Evolutionary conservation across 2,113 vertebrate species (phyloP).

Genomic region (Empidonax traillii): DNA sequence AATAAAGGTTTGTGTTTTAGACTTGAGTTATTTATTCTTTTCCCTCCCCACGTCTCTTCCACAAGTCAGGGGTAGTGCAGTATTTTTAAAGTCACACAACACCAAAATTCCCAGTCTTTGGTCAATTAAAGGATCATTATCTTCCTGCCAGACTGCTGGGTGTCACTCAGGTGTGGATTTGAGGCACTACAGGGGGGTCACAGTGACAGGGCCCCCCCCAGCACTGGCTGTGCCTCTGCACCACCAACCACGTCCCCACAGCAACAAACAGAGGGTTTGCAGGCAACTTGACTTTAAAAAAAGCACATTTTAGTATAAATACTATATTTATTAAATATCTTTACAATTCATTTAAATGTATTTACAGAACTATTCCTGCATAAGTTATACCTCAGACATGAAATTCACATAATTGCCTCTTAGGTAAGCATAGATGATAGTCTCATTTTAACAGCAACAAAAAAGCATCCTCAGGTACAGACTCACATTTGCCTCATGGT

Average conservation of each 20-base stretch:
- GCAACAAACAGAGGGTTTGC: background rate
- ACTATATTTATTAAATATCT: constrained; percentile 96
- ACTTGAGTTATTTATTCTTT: accelerated
- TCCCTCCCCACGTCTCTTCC: background rate
- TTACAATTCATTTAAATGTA: constrained; percentile 89
- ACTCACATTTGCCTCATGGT: constrained; percentile 47
- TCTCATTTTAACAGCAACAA: constrained; percentile 71
- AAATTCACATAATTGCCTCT: constrained; percentile 77
- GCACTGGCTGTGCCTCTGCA: background rate
- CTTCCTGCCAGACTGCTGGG: background rate
- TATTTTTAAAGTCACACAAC: background rate
- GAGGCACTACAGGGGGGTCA: background rate
- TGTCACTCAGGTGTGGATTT: accelerated
- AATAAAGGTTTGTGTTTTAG: background rate
- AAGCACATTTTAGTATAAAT: constrained; percentile 85
- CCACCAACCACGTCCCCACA: background rate
- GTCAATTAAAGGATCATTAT: background rate
- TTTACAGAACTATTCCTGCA: constrained; percentile 86
- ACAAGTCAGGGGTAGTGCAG: background rate
- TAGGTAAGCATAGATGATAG: constrained; percentile 77
- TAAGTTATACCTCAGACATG: constrained; percentile 83
- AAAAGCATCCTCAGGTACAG: constrained; percentile 73
- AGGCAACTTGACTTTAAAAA: background rate
- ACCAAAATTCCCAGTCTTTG: background rate
- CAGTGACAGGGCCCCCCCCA: background rate